A percentile compares a stretch with the other conserved stretches of the same genome.
Evolutionary conservation across 2,113 vertebrate genomes (phyloP).

Genomic region (Copsychus sechellarum): DNA sequence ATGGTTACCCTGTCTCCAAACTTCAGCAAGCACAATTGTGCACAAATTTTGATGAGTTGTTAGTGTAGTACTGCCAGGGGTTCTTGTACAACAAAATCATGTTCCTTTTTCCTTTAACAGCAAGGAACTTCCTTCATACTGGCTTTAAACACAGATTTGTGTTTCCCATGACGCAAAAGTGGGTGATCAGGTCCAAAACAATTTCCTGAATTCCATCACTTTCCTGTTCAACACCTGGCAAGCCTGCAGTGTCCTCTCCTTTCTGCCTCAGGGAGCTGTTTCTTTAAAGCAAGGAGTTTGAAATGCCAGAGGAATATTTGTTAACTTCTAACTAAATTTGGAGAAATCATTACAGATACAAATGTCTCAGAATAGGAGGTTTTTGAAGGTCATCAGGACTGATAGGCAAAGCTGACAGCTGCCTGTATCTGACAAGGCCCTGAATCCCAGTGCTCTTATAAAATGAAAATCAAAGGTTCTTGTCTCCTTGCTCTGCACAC

Average conservation of each 20-base stretch:
- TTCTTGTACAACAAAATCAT: not conserved
- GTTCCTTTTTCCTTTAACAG: not conserved
- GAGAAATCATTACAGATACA: not conserved
- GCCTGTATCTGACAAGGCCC: not conserved
- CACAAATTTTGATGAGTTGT: not conserved
- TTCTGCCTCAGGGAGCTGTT: not conserved
- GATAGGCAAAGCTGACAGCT: fast-evolving
- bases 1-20: not conserved
- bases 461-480: not conserved
- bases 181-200: not conserved
- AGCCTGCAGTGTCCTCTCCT: fast-evolving
- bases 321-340: not conserved
- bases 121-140: not conserved
- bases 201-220: not conserved
- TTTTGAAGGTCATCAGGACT: not conserved
- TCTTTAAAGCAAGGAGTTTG: not conserved
- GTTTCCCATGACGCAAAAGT: not conserved
- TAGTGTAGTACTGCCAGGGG: not conserved
- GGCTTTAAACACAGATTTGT: not conserved
- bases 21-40: not conserved
- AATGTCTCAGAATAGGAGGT: not conserved
- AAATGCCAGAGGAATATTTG: not conserved
- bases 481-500: not conserved
- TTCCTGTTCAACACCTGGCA: not conserved
- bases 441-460: not conserved